Percentiles rank a stretch among this genome's conserved stretches.
These are phyloP conservation scores for Nothocercus nigrocapillus DNA, from an alignment of 2,113 vertebrate species.

Conservation along the genomic window DNA sequence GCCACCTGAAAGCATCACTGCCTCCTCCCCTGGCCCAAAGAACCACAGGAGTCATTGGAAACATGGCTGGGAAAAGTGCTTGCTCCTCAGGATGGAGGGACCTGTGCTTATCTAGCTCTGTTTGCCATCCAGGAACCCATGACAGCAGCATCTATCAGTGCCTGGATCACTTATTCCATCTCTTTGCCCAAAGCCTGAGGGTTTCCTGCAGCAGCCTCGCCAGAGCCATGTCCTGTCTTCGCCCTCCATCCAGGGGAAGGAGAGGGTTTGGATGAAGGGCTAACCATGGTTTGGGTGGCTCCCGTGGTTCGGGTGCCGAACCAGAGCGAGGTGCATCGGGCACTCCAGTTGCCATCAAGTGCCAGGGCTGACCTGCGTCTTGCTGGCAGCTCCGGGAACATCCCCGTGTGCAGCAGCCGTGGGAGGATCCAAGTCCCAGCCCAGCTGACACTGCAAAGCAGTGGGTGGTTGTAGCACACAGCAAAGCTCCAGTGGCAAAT, in stretches of 20 bases:
- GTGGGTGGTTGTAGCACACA: slow-evolving; percentile 55
- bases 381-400: neutral
- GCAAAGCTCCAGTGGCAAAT: slow-evolving; percentile 6
- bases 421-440: slow-evolving; percentile 48
- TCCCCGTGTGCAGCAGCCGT: accelerated
- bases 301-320: neutral
- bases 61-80: neutral
- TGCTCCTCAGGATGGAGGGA: neutral
- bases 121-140: neutral
- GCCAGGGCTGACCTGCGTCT: neutral
- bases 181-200: neutral
- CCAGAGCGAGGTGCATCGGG: accelerated
- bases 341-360: neutral
- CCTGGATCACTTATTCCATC: neutral
- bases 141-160: neutral
- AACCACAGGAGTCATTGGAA: neutral
- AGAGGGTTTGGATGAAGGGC: neutral
- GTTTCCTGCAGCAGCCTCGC: neutral
- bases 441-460: slow-evolving; percentile 44
- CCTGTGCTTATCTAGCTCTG: neutral
- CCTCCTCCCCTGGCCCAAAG: neutral
- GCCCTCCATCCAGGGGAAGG: neutral
- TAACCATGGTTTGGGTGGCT: neutral
- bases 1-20: neutral
- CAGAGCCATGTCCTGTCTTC: neutral